phyloP scores from a whole-genome alignment of 1,140 invertebrate species.

The Caenorhabditis brenneri region DNA sequence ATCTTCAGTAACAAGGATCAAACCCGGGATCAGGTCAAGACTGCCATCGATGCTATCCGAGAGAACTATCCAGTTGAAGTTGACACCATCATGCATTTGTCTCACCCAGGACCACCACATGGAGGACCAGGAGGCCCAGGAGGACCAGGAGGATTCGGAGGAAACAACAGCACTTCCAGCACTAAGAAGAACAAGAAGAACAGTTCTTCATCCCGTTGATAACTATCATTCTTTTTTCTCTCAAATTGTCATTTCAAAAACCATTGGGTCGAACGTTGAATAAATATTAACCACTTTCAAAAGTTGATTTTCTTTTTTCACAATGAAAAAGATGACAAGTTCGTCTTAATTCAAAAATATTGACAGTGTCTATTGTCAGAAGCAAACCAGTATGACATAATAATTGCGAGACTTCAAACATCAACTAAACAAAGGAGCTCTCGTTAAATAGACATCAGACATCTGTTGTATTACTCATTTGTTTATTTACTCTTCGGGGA shows the following conservation, averaged over 20 bases:
- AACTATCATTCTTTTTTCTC: not conserved
- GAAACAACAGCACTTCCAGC: not conserved
- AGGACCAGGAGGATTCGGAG: not conserved
- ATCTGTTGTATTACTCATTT: not conserved
- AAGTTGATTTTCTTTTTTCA: not conserved
- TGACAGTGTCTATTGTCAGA: not conserved
- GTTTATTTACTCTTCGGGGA: not conserved
- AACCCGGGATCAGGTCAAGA: not conserved
- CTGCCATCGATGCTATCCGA: not conserved
- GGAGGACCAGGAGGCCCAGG: slow-evolving; percentile 2
- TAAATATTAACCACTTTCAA: not conserved
- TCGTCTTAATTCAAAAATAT: slow-evolving; percentile 7
- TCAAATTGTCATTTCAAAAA: too few relatives aligned
- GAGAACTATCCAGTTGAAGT: slow-evolving; percentile 32
- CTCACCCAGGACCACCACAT: slow-evolving; percentile 9
- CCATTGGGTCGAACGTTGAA: not conserved
- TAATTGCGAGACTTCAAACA: slow-evolving; percentile 12
- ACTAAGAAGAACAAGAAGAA: slow-evolving; percentile 26
- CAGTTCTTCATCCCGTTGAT: not conserved
- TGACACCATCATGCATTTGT: not conserved
- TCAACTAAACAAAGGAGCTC: not conserved
- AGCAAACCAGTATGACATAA: not conserved
- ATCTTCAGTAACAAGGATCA: slow-evolving; percentile 12
- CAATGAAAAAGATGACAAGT: not conserved
- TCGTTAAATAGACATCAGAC: not conserved